Evolutionary conservation across 1,140 invertebrate genomes (phyloP), one percentile per base, ranked within the genome.

Genomic region (Penaeus japonicus): DNA sequence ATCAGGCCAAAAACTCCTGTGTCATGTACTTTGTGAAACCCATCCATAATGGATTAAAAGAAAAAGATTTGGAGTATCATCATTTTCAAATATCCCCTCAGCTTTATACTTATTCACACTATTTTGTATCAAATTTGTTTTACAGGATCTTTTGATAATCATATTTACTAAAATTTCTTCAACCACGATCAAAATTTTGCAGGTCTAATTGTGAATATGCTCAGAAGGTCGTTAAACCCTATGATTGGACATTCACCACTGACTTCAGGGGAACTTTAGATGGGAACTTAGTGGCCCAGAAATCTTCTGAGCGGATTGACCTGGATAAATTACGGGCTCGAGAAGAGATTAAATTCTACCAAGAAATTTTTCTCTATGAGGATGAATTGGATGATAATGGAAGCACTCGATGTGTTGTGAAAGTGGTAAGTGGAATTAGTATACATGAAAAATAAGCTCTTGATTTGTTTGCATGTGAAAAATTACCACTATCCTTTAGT

Each of bases 321-420:
- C 94, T 98, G 90, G 96, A 99, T 90, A 96, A 97, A 92, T 93
- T 99, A 30, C 98, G 97, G 93, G 93, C 95, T 89, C 96, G 95
- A 92, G 98, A 99, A 87, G 95, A 96, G 92, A 99, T 99, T 87
- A 92, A 98, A 0, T 99, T 99, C 92, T 99, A 98, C 93, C 95
- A 97, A 91, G 97, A 99, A 93, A 93, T 99, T 54, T 95, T 96
- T 32, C 93, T 99, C 2, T 99, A 97, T 94, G 99, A 99, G 94
- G 99, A 99, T 94, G 99, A 99, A 93, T 93, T 99, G 77, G 98
- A 99, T 92, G 99, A 99, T 94, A 97, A 99, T 94, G 99, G 99
- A 30, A 96, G 97, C 83, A 97, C 98, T 0, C 95, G 96, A 78
- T 94, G 96, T 90, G 96, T 96, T 91, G 97, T 98, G 0, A 99